Percentiles rank a stretch among this genome's conserved stretches.
Evolutionary conservation across 2,797 vertebrate genomes (phyloP).

Genomic region (Lithobates sylvaticus): DNA sequence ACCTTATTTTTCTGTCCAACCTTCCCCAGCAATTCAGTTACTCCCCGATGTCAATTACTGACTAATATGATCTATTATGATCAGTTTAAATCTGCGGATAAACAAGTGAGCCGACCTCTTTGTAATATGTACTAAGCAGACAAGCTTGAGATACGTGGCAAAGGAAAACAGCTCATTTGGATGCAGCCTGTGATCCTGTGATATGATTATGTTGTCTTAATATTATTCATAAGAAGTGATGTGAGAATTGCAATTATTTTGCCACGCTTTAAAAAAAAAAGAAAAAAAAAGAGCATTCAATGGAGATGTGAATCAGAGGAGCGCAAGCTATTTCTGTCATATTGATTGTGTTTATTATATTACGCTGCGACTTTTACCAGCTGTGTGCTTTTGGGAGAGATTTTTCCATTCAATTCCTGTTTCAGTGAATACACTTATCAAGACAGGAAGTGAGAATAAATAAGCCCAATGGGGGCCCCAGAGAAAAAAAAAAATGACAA

Average conservation of each 20-base stretch:
- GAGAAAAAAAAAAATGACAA: no score
- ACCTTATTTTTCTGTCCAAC: conserved; percentile 7
- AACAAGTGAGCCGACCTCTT: conserved; percentile 22
- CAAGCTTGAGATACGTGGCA: conserved; percentile 16
- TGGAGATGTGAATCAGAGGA: neutral
- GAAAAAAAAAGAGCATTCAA: neutral
- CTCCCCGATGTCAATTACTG: conserved; percentile 5
- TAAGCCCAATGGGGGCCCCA: no score
- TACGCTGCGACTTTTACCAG: neutral
- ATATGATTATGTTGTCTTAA: conserved; percentile 55
- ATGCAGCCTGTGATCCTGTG: conserved; percentile 26
- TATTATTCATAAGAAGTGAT: conserved; percentile 44
- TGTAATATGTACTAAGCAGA: neutral
- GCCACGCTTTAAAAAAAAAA: neutral
- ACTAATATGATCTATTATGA: conserved; percentile 29
- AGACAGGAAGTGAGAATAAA: no score
- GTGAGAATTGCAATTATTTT: conserved; percentile 35
- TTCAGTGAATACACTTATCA: no score
- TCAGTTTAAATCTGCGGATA: conserved; percentile 21
- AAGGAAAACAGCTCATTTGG: conserved; percentile 19
- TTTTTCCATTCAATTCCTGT: no score
- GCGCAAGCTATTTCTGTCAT: no score
- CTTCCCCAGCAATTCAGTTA: conserved; percentile 17
- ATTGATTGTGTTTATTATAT: neutral
- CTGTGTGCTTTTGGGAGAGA: no score